Conservation (phyloP, 2,797 vertebrate species). For the Microtus obscurus region DNA sequence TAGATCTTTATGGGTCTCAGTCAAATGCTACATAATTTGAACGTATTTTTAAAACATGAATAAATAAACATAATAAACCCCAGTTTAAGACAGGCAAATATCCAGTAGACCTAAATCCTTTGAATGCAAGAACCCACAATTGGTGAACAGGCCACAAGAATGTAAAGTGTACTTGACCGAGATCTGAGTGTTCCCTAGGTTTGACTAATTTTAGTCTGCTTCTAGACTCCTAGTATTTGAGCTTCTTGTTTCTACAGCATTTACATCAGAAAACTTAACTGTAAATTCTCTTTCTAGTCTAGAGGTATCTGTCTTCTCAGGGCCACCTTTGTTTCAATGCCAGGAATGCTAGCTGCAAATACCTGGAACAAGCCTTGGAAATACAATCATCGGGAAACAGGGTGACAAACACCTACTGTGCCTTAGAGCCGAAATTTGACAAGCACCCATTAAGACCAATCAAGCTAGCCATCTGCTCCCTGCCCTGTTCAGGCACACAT, state of each 20-base stretch:
- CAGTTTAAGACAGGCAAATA: neutral
- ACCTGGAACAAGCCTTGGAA: neutral
- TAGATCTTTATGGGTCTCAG: neutral
- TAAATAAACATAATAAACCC: neutral
- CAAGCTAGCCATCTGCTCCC: fast-evolving
- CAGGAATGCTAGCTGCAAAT: no score
- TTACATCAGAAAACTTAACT: neutral
- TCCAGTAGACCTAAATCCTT: neutral
- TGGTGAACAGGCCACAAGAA: neutral
- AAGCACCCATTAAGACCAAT: neutral
- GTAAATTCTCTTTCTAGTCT: neutral
- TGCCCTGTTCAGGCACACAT: neutral
- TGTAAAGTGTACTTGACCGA: neutral
- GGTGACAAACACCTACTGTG: neutral
- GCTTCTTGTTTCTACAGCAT: neutral
- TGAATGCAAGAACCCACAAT: neutral
- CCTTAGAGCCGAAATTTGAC: neutral
- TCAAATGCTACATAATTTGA: neutral
- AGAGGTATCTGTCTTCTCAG: neutral
- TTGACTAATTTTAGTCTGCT: neutral
- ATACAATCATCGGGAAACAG: neutral
- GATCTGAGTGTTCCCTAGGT: neutral
- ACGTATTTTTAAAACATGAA: neutral
- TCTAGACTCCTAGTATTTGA: neutral
- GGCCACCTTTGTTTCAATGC: neutral